Evolutionary conservation across 2,797 vertebrate genomes (phyloP).

Genomic region (Phylloscopus collybita): DNA sequence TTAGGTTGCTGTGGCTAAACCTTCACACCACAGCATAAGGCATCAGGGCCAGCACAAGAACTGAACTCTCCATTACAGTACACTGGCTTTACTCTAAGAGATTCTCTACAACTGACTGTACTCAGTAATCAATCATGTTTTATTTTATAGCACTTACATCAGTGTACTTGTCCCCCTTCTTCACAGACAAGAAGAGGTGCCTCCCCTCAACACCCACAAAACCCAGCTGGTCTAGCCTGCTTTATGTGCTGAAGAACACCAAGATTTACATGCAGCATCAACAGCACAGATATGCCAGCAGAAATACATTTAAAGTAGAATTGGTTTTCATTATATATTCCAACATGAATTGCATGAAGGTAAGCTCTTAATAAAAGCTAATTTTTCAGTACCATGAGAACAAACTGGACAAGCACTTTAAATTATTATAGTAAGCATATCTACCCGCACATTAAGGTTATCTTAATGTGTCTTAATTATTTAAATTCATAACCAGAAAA

Average conservation of each 20-base stretch:
- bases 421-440: background rate
- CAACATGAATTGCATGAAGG: background rate
- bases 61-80: background rate
- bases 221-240: background rate
- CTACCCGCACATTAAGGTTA: background rate
- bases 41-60: background rate
- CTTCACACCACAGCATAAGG: background rate
- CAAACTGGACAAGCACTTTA: background rate
- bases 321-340: background rate
- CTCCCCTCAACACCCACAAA: background rate
- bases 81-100: background rate
- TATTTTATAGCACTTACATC: background rate
- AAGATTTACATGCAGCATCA: background rate
- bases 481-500: background rate
- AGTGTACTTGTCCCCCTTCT: background rate
- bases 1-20: background rate
- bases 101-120: background rate
- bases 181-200: background rate
- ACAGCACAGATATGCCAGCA: background rate
- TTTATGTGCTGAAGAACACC: background rate
- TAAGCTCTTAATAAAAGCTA: background rate
- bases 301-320: background rate
- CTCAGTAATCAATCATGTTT: background rate
- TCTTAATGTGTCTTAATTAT: background rate
- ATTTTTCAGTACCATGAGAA: background rate